These are phyloP conservation scores for Carabus problematicus DNA, from an alignment of 2,888 invertebrate genomes.

Conservation along the genomic window DNA sequence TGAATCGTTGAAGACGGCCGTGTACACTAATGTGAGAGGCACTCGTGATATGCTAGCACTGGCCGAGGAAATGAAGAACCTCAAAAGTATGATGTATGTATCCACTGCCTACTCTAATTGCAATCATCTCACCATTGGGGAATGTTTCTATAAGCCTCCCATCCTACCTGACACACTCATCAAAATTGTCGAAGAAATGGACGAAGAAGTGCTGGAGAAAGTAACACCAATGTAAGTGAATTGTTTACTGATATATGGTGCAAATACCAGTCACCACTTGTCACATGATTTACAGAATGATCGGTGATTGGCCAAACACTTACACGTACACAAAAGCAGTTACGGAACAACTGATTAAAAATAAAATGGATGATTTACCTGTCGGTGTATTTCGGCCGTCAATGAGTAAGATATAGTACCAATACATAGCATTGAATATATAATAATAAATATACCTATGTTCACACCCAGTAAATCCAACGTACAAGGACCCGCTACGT, in stretches of 20 bases:
- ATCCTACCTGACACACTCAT: constrained; percentile 56
- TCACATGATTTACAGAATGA: constrained; percentile 55
- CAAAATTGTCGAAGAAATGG: too few species aligned
- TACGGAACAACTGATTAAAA: constrained; percentile 69
- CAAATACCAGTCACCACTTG: constrained; percentile 40
- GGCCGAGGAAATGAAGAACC: constrained; percentile 41
- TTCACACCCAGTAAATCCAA: too few species aligned
- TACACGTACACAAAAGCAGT: constrained; percentile 77
- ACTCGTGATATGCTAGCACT: constrained; percentile 52
- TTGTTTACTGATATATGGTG: constrained; percentile 41
- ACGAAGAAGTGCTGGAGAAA: constrained; percentile 50
- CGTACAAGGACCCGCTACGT: too few species aligned
- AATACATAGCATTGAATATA: too few species aligned
- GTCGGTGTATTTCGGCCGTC: constrained; percentile 74
- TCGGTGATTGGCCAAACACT: constrained; percentile 71
- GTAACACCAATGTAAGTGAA: constrained; percentile 54
- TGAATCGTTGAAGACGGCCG: too few species aligned
- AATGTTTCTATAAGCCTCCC: constrained; percentile 61
- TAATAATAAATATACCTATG: too few species aligned
- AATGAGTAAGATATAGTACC: too few species aligned
- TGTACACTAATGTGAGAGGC: too few species aligned
- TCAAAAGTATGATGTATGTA: constrained; percentile 48
- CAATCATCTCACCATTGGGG: constrained; percentile 47
- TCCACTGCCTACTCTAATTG: constrained; percentile 52
- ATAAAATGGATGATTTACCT: constrained; percentile 65